These are phyloP conservation scores for Sphyrna mokarran DNA, from an alignment of 2,113 vertebrate species.

Conservation along the genomic window DNA sequence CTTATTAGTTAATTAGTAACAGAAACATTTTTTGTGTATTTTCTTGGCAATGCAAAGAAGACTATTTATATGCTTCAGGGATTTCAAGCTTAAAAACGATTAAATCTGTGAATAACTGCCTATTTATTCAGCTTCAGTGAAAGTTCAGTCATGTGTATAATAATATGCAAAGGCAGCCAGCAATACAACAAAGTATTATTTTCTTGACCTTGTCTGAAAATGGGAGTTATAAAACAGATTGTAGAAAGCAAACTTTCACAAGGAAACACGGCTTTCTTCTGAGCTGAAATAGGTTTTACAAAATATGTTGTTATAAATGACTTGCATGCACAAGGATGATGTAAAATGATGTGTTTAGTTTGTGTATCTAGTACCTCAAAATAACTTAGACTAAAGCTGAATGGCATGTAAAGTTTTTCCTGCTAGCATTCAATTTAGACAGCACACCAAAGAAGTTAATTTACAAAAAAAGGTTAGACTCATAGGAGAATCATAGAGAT, in stretches of 20 bases:
- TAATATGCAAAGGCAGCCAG: slow-evolving; percentile 31
- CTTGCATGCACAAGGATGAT: neutral
- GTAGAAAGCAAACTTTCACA: neutral
- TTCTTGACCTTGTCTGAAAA: slow-evolving; percentile 30
- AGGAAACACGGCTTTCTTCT: neutral
- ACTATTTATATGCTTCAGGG: slow-evolving; percentile 30
- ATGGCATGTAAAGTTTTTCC: neutral
- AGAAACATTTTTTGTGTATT: neutral
- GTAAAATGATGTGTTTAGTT: neutral
- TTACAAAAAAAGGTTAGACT: neutral
- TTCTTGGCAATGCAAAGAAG: neutral
- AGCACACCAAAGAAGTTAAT: neutral
- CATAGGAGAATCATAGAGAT: too few relatives aligned
- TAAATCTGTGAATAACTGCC: slow-evolving; percentile 28
- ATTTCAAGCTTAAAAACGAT: slow-evolving; percentile 32
- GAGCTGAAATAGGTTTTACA: neutral
- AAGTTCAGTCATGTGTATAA: slow-evolving; percentile 35
- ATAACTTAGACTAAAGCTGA: neutral
- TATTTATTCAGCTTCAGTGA: slow-evolving; percentile 17
- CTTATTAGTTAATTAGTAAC: neutral
- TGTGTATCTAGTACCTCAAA: neutral
- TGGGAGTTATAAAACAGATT: slow-evolving; percentile 22
- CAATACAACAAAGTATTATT: slow-evolving; percentile 25
- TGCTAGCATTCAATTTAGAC: neutral
- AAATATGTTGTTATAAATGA: slow-evolving; percentile 4